A percentile compares a stretch with the other conserved stretches of the same genome.
phyloP scores from a whole-genome alignment of 2,113 vertebrate species.

The Drymodes brunneopygia region DNA sequence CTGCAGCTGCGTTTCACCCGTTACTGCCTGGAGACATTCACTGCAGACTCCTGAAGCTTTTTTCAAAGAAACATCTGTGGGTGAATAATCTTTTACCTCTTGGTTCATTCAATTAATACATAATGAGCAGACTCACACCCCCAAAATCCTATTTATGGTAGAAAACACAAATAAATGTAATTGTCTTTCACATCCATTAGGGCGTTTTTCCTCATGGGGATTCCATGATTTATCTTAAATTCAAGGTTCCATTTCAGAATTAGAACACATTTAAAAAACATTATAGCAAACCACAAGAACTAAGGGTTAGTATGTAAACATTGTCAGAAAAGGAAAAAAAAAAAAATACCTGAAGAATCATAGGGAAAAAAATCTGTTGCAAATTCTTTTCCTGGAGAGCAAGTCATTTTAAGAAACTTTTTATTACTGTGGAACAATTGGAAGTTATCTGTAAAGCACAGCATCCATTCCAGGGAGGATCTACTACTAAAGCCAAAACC shows the following conservation, averaged over 20 bases:
- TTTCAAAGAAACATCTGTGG: not conserved
- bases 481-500: not conserved
- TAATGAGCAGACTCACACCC: not conserved
- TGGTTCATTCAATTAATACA: not conserved
- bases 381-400: not conserved
- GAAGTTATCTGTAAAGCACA: not conserved
- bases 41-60: not conserved
- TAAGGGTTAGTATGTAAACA: not conserved
- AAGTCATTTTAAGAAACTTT: not conserved
- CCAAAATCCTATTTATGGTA: not conserved
- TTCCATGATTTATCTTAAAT: not conserved
- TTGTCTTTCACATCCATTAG: not conserved
- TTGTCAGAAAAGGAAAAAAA: not conserved
- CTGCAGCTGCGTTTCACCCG: fast-evolving
- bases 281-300: not conserved
- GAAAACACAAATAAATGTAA: not conserved
- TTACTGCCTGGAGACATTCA: not conserved
- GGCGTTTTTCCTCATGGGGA: not conserved
- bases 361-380: not conserved
- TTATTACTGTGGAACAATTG: not conserved
- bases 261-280: not conserved
- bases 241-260: not conserved
- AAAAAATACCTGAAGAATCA: not conserved
- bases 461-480: not conserved
- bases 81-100: not conserved